phyloP scores from a whole-genome alignment of 2,113 vertebrate genomes.

The Brienomyrus brachyistius region DNA sequence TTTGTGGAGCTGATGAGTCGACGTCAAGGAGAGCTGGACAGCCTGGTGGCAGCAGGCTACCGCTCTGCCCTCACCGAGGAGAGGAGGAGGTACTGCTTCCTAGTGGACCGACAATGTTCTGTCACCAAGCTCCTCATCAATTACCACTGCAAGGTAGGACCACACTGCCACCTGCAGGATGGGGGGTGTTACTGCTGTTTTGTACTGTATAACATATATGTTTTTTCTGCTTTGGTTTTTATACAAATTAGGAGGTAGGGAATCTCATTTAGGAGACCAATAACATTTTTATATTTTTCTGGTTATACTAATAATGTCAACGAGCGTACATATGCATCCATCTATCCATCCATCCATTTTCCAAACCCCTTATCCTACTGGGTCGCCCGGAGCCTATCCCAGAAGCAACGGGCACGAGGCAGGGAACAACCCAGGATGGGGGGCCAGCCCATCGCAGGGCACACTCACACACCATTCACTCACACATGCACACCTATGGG shows the following conservation, averaged over 20 bases:
- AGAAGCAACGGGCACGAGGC: too few species aligned
- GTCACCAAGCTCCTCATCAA: conserved; percentile 73
- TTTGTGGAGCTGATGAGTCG: conserved; percentile 77
- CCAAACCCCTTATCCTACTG: too few species aligned
- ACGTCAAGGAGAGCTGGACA: conserved; percentile 68
- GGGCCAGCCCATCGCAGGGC: too few species aligned
- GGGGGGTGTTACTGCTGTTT: neutral
- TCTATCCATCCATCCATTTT: neutral
- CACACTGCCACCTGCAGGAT: neutral
- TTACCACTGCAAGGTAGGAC: conserved; percentile 70
- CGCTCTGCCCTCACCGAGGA: conserved; percentile 72
- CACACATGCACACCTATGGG: too few species aligned
- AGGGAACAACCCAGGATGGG: too few species aligned
- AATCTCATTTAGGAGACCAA: neutral
- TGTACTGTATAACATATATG: neutral
- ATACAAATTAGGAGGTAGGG: neutral
- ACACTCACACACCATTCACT: too few species aligned
- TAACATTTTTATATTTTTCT: neutral
- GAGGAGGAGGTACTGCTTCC: conserved; percentile 71
- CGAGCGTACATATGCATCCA: neutral
- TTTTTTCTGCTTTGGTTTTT: neutral
- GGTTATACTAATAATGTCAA: neutral
- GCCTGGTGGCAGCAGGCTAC: conserved; percentile 69
- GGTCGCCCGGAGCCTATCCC: too few species aligned
- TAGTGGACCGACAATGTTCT: conserved; percentile 74